Evolutionary conservation across 1,140 invertebrate species (phyloP), one percentile per base, ranked within the genome.

Genomic region (Lutraria rhynchaena): DNA sequence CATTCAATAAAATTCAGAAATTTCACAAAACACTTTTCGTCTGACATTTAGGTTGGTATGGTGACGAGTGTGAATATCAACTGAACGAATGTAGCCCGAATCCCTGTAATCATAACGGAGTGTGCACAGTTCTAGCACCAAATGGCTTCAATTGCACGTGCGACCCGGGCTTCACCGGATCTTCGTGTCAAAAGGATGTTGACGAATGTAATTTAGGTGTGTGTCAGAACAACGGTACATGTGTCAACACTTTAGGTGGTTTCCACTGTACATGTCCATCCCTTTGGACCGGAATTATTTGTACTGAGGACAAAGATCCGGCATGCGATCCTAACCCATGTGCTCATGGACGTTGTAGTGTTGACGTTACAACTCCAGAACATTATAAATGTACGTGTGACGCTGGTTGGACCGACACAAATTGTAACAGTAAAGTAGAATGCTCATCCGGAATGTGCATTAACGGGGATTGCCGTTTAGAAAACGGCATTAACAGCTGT

Each of bases 1-100:
- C n/a, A n/a, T n/a, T n/a, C n/a, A n/a, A n/a, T n/a, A n/a, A n/a
- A n/a, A n/a, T n/a, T n/a, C n/a, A n/a, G n/a, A n/a, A n/a, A n/a
- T n/a, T n/a, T n/a, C n/a, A n/a, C n/a, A n/a, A n/a, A n/a, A n/a
- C n/a, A n/a, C n/a, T n/a, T n/a, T n/a, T n/a, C n/a, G n/a, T n/a
- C n/a, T n/a, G n/a, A n/a, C n/a, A n/a, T 35, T 15, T 29, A 80
- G 76, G 76, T n/a, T 80, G 76, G 76, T 67, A 80, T 22, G 76
- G 76, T 5, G 35, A 80, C 41, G 65, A 57, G 22, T 80, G 76
- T 49, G 76, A 80, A 58, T n/a, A 55, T 9, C 29, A 46, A 24
- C 17, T 70, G n/a, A 80, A 41, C 49, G 49, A 63, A n/a, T 80
- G 76, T 27, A 69, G 53, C 35, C 65, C 76, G 29, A 80, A 60